phyloP scores from a whole-genome alignment of 2,113 vertebrate species.

The Dicentrarchus labrax region DNA sequence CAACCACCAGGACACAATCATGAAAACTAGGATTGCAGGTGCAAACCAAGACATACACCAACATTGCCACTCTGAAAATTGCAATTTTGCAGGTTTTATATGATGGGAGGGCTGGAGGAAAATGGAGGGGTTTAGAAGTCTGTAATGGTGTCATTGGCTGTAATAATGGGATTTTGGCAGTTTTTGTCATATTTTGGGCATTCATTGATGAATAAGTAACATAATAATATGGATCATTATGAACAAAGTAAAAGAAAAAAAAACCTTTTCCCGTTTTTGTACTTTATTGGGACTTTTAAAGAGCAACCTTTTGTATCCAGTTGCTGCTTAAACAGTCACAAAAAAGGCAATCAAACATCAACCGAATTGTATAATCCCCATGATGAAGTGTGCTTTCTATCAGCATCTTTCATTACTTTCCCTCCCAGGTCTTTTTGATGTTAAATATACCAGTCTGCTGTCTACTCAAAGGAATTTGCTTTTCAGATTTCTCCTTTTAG shows the following conservation, averaged over 20 bases:
- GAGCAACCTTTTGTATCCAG: constrained; percentile 9
- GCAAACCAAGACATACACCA: constrained; percentile 21
- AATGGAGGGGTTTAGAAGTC: constrained; percentile 6
- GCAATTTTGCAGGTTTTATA: constrained; percentile 25
- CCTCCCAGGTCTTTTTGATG: constrained; percentile 41
- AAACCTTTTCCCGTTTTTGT: not conserved
- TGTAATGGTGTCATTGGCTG: constrained; percentile 24
- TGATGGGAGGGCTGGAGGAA: not conserved
- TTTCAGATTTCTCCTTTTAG: constrained; percentile 35
- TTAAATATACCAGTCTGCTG: constrained; percentile 55
- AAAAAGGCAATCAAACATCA: constrained; percentile 51
- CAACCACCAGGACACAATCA: constrained; percentile 27
- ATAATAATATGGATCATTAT: constrained; percentile 7
- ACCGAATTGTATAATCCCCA: constrained; percentile 31
- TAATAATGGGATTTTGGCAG: not conserved
- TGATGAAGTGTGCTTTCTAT: constrained; percentile 32
- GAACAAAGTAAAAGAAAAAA: not conserved
- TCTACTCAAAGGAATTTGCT: constrained; percentile 44
- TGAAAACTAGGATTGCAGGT: constrained; percentile 17
- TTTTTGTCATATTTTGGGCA: constrained; percentile 14
- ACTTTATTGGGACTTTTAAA: constrained; percentile 15
- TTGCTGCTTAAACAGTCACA: constrained; percentile 14
- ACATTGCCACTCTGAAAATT: constrained; percentile 21
- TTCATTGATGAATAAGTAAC: constrained; percentile 26
- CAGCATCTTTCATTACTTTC: constrained; percentile 45